Evolutionary conservation across 2,113 vertebrate genomes (phyloP), one percentile per base, ranked within the genome.

Genomic region (Hippoglossus stenolepis): DNA sequence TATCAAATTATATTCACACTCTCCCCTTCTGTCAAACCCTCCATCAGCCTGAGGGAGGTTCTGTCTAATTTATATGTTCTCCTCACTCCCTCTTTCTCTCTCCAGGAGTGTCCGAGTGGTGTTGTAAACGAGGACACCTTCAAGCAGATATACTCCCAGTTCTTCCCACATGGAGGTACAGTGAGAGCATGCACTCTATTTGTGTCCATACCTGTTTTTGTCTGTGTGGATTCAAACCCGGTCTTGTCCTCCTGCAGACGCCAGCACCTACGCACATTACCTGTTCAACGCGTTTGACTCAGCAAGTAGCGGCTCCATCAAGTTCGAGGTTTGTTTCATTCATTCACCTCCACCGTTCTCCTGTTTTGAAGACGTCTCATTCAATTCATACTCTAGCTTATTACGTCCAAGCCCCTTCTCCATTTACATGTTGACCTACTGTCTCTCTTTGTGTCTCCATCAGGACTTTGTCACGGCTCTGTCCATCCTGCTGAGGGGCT

Each of bases 141-240:
- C 92, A 99, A 98, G 89, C 97, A 99, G 90, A 99, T 99, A 87
- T 99, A 99, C 69, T 96, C 98, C 38, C 97, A 99, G 90, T 99
- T 99, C 88, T 99, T 99, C 85, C 98, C 98, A 87, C 97, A 99
- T 11, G 98, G 98, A 94, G 98, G 98, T 99, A 87, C 93, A 94
- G 21, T 24, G n/a, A 53, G 62, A 49, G 28, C 24, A 6, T 61
- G 40, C 43, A 18, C 68, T 54, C n/a, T 59, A 93, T 62, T 4
- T 15, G 26, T 62, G 5, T 17, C 3, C 26, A 9, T 38, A 38
- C 61, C 17, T 17, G 54, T 4, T 47, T 6, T 51, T 1, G 1
- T 68, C 14, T 3, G 5, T 35, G 1, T 14, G 11, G 47, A 3
- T 51, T 51, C 20, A 23, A 51, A 74, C 64, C 20, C 53, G 60